These are phyloP conservation scores for Physocephala rufipes DNA, from an alignment of 2,888 invertebrate species.

Conservation along the genomic window DNA sequence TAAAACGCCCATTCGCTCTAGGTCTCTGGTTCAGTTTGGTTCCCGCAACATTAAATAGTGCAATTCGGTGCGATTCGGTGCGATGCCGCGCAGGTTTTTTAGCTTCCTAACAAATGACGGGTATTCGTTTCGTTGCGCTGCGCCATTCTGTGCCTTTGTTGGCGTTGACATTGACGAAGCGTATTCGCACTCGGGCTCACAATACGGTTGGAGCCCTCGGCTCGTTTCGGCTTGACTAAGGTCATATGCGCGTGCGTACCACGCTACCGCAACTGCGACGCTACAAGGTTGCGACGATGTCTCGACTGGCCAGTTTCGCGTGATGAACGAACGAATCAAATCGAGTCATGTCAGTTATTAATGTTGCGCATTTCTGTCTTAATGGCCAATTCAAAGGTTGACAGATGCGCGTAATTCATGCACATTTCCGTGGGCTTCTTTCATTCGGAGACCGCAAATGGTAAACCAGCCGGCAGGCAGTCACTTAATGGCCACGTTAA, in stretches of 20 bases:
- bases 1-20: neutral
- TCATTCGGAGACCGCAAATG: neutral
- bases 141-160: constrained; percentile 53
- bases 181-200: constrained; percentile 42
- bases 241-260: constrained; percentile 33
- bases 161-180: constrained; percentile 62
- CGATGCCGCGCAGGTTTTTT: neutral
- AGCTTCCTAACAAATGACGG: constrained; percentile 49
- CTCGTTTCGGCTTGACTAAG: no score
- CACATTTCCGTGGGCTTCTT: constrained; percentile 47
- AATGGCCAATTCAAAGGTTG: constrained; percentile 66
- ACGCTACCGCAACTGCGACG: constrained; percentile 27
- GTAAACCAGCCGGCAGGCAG: neutral
- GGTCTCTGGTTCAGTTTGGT: neutral
- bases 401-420: constrained; percentile 66
- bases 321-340: constrained; percentile 60
- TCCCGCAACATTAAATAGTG: neutral
- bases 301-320: no score
- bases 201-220: neutral
- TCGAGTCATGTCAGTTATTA: constrained; percentile 65
- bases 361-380: constrained; percentile 66
- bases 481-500: constrained; percentile 14
- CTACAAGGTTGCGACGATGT: constrained; percentile 31
- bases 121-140: constrained; percentile 46
- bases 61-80: constrained; percentile 29